phyloP scores from a whole-genome alignment of 2,797 vertebrate genomes.

The Pseudomugil tenellus region DNA sequence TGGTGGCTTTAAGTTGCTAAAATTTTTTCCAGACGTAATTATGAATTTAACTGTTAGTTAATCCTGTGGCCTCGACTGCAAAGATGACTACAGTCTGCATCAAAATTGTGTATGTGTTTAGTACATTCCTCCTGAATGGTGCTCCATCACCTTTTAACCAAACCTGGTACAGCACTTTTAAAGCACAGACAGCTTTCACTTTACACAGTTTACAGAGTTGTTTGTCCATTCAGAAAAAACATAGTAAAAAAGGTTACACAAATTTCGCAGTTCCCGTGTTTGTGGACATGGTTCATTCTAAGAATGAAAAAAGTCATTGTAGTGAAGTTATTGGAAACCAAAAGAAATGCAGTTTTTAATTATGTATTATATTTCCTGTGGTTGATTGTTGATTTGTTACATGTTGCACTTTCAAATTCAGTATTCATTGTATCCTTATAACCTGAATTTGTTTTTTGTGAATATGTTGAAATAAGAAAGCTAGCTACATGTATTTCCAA shows the following conservation, averaged over 20 bases:
- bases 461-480: neutral
- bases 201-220: neutral
- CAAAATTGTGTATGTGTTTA: neutral
- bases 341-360: too few species aligned
- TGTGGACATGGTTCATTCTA: too few species aligned
- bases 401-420: neutral
- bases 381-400: neutral
- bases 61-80: neutral
- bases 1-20: too few species aligned
- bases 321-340: too few species aligned
- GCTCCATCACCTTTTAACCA: neutral
- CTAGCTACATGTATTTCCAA: too few species aligned
- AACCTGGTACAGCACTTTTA: neutral
- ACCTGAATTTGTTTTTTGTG: neutral
- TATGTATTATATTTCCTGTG: neutral
- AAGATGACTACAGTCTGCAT: neutral
- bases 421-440: neutral
- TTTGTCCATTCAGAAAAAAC: neutral
- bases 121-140: neutral
- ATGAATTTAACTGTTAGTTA: too few species aligned
- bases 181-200: neutral
- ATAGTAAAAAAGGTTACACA: neutral
- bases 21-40: too few species aligned
- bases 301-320: too few species aligned
- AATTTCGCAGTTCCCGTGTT: neutral